These are phyloP conservation scores for Drosophila planitibia DNA, from an alignment of 2,888 invertebrate species.

Conservation along the genomic window DNA sequence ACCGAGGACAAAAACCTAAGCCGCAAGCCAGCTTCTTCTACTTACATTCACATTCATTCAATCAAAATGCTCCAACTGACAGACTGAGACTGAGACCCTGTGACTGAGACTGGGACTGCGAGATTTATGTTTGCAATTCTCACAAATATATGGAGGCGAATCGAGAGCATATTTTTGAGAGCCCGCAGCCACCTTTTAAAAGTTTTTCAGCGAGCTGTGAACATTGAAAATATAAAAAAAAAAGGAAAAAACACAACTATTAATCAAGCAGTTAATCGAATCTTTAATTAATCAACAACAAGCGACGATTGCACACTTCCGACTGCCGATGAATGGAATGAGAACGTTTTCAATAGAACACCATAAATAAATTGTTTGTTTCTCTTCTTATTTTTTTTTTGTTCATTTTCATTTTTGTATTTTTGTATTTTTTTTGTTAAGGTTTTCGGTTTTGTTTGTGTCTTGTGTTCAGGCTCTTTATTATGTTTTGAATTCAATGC, in stretches of 20 bases:
- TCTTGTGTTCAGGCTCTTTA: conserved; percentile 22
- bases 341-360: conserved; percentile 29
- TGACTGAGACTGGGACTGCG: neutral
- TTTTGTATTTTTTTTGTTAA: conserved; percentile 2
- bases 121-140: conserved; percentile 26
- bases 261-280: conserved; percentile 61
- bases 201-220: conserved; percentile 5
- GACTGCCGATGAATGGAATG: conserved; percentile 39
- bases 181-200: conserved; percentile 16
- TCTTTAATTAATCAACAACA: conserved; percentile 57
- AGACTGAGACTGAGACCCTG: conserved; percentile 5
- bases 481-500: conserved; percentile 36
- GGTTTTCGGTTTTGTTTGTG: conserved; percentile 1
- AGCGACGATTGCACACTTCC: conserved; percentile 48
- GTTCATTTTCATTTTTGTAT: neutral
- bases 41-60: conserved; percentile 70
- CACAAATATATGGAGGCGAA: conserved; percentile 34
- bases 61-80: conserved; percentile 53
- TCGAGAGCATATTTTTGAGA: conserved; percentile 1
- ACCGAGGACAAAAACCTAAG: neutral
- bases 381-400: conserved; percentile 7
- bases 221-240: conserved; percentile 20
- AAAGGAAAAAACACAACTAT: conserved; percentile 26
- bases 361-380: conserved; percentile 34
- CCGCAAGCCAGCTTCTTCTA: conserved; percentile 16